Conservation (phyloP, 2,797 vertebrate genomes). For the Sphaeramia orbicularis region DNA sequence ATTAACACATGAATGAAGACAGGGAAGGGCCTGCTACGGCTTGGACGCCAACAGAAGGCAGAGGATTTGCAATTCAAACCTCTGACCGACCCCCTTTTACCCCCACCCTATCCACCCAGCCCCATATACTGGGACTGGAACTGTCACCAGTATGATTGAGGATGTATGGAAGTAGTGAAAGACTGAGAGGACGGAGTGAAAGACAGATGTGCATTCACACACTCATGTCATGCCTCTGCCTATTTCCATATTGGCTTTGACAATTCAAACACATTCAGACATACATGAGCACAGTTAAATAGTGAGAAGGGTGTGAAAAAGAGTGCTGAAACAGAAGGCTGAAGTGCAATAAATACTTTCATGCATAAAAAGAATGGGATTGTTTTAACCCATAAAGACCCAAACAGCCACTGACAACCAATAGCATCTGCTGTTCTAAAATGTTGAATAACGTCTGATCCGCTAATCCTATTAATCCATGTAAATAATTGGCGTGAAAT, state of each 20-base stretch:
- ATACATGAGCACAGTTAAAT: no score
- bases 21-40: slow-evolving; percentile 78
- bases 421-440: no score
- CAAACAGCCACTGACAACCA: no score
- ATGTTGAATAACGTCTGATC: no score
- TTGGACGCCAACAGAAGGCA: slow-evolving; percentile 87
- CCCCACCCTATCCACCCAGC: slow-evolving; percentile 43
- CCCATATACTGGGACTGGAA: slow-evolving; percentile 68
- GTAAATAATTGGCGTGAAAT: no score
- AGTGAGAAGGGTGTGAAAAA: no score
- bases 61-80: slow-evolving; percentile 89
- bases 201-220: slow-evolving; percentile 72
- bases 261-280: slow-evolving; percentile 18
- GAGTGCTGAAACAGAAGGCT: no score
- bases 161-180: slow-evolving; percentile 55
- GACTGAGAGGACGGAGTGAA: slow-evolving; percentile 43
- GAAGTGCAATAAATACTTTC: no score
- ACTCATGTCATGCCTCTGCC: slow-evolving; percentile 49
- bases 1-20: slow-evolving; percentile 89
- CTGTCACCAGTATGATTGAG: slow-evolving; percentile 81
- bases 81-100: slow-evolving; percentile 60
- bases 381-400: no score
- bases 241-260: slow-evolving; percentile 30
- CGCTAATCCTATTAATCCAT: no score
- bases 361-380: no score